phyloP scores from a whole-genome alignment of 2,888 invertebrate species.

The Hemithea aestivaria region DNA sequence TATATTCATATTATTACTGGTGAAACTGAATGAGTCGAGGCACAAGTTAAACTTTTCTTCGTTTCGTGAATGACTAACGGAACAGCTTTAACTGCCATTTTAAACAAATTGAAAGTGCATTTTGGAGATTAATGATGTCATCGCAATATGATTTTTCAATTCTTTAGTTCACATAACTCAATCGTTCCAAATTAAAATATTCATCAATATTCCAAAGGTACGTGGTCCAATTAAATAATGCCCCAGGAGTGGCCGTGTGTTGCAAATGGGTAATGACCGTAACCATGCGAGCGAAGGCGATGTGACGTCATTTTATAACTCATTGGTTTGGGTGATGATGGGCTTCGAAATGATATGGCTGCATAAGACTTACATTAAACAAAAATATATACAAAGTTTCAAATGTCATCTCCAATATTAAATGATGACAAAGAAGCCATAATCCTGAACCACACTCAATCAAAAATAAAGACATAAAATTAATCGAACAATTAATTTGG shows the following conservation, averaged over 20 bases:
- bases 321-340: conserved; percentile 2
- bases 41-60: too few species aligned
- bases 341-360: too few species aligned
- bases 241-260: conserved; percentile 45
- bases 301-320: conserved; percentile 12
- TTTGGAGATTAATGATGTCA: conserved; percentile 8
- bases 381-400: neutral
- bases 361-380: too few species aligned
- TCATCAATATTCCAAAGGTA: conserved; percentile 36
- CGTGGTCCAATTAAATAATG: conserved; percentile 52
- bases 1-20: conserved; percentile 43
- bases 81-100: conserved; percentile 6
- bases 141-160: neutral
- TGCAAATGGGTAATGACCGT: conserved; percentile 70
- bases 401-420: too few species aligned
- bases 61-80: conserved; percentile 37
- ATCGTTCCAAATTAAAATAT: conserved; percentile 19
- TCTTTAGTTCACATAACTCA: conserved; percentile 18
- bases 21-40: conserved; percentile 36
- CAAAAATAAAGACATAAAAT: conserved; percentile 11
- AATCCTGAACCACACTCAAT: conserved; percentile 3
- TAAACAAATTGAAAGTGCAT: too few species aligned
- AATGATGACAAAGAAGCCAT: too few species aligned
- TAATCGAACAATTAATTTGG: conserved; percentile 14
- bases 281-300: conserved; percentile 46